These are phyloP conservation scores for Gymnorhina tibicen DNA, from an alignment of 2,113 vertebrate genomes.

Conservation along the genomic window DNA sequence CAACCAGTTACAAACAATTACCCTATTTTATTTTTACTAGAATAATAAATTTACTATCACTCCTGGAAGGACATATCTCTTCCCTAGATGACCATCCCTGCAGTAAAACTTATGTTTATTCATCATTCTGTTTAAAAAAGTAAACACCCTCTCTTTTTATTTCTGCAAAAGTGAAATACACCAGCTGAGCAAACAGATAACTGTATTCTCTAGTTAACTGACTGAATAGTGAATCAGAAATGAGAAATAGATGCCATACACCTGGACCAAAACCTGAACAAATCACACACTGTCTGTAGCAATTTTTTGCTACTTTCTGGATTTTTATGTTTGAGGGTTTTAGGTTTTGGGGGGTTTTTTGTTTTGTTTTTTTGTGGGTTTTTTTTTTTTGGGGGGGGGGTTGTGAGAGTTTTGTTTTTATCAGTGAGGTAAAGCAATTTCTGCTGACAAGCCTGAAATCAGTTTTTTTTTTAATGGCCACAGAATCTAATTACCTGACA, in stretches of 20 bases:
- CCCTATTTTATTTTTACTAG: not conserved
- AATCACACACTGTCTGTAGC: not conserved
- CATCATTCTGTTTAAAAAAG: not conserved
- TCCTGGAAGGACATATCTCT: not conserved
- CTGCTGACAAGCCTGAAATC: not conserved
- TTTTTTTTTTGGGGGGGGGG: not conserved
- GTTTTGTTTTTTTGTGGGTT: not conserved
- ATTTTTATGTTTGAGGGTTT: not conserved
- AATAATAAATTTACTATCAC: not conserved
- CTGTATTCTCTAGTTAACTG: not conserved
- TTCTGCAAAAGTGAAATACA: not conserved
- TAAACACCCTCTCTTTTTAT: not conserved
- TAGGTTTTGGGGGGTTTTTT: not conserved
- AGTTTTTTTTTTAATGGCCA: not conserved
- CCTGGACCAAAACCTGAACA: not conserved
- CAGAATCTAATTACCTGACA: not conserved
- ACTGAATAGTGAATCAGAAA: not conserved
- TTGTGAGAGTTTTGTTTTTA: not conserved
- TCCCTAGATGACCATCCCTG: not conserved
- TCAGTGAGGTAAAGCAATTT: not conserved
- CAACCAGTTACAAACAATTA: not conserved
- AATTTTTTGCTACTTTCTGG: not conserved
- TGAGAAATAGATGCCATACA: not conserved
- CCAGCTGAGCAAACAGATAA: not conserved
- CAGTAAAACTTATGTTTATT: not conserved